These are phyloP conservation scores for Atta colombica DNA, from an alignment of 1,140 invertebrate genomes.

Conservation along the genomic window DNA sequence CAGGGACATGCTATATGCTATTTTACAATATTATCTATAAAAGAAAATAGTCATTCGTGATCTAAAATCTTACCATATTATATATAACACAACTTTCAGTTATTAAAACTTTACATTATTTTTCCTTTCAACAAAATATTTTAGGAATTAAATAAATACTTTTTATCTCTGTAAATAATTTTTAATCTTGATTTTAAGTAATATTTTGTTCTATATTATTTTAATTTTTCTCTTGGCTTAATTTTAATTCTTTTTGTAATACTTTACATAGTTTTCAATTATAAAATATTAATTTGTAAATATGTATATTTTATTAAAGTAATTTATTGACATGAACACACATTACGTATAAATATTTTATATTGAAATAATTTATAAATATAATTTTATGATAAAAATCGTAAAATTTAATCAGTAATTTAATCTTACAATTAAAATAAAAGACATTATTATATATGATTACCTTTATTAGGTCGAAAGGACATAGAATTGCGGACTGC, in stretches of 20 bases:
- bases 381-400: not conserved
- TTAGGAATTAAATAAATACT: not conserved
- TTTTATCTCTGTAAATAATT: too few relatives aligned
- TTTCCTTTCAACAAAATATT: conserved; percentile 5
- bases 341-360: conserved; percentile 17
- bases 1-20: not conserved
- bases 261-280: not conserved
- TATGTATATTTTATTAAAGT: conserved; percentile 1
- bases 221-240: not conserved
- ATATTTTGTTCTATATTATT: not conserved
- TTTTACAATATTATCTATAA: not conserved
- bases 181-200: not conserved
- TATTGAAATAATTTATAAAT: not conserved
- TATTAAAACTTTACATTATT: conserved; percentile 1
- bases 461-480: not conserved
- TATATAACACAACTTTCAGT: not conserved
- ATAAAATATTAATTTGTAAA: conserved; percentile 13
- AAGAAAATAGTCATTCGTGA: not conserved
- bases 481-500: not conserved
- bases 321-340: not conserved
- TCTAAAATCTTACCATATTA: not conserved
- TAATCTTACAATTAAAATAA: not conserved
- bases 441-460: not conserved
- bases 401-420: not conserved
- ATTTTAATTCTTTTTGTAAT: conserved; percentile 7